These are phyloP conservation scores for Chydorus sphaericus DNA, from an alignment of 2,888 invertebrate species.

Conservation along the genomic window DNA sequence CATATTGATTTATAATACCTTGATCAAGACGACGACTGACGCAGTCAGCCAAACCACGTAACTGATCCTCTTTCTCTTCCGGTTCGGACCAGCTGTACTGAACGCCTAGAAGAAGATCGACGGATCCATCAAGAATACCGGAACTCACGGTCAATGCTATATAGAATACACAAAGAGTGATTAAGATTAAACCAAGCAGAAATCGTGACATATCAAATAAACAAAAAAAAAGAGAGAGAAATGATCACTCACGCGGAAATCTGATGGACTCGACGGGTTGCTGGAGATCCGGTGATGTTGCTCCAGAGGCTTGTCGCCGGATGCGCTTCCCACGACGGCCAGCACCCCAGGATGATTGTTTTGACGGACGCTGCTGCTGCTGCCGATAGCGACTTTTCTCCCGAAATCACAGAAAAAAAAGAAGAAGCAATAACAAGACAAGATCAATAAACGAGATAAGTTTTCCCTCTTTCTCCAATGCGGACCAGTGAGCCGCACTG, in stretches of 20 bases:
- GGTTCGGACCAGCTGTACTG: background rate
- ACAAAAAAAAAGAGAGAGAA: background rate
- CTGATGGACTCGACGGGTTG: background rate
- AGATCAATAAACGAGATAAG: background rate
- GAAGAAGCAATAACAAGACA: background rate
- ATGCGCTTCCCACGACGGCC: conserved; percentile 1
- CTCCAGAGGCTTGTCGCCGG: background rate
- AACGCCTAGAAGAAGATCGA: background rate
- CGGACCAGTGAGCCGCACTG: too few species aligned
- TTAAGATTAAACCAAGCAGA: background rate
- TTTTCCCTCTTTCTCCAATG: too few species aligned
- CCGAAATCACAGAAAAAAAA: background rate
- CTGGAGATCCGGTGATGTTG: background rate
- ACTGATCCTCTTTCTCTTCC: background rate
- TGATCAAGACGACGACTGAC: conserved; percentile 1
- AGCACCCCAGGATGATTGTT: background rate
- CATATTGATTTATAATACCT: background rate
- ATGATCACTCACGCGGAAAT: background rate
- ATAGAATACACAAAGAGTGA: too few species aligned
- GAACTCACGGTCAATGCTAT: background rate
- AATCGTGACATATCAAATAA: background rate
- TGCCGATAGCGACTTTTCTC: background rate
- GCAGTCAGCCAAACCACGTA: background rate
- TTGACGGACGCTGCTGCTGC: background rate
- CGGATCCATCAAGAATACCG: background rate